Percentiles rank a stretch among this genome's conserved stretches.
Evolutionary conservation across 2,797 vertebrate species (phyloP).

Genomic region (Esox lucius): DNA sequence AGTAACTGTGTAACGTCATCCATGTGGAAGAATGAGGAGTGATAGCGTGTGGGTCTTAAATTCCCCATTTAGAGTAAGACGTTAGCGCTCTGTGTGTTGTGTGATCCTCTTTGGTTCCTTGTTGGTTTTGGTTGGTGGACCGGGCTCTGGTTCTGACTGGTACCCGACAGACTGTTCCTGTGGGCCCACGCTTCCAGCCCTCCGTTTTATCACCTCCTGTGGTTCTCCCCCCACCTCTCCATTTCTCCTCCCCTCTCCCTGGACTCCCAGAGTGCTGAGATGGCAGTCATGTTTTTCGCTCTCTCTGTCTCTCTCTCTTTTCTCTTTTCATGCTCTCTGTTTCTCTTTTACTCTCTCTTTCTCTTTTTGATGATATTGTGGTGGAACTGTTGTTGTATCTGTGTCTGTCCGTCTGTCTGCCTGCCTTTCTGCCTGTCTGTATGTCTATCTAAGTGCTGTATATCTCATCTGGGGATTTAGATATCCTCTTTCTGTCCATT

Average conservation of each 20-base stretch:
- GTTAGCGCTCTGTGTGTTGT: background rate
- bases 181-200: background rate
- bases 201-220: slow-evolving; percentile 6
- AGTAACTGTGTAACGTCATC: too few species aligned
- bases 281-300: background rate
- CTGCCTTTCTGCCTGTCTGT: slow-evolving; percentile 9
- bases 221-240: background rate
- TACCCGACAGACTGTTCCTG: background rate
- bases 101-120: background rate
- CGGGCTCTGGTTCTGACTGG: background rate
- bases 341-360: background rate
- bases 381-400: slow-evolving; percentile 10
- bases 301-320: background rate
- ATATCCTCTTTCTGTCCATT: background rate
- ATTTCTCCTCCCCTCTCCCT: background rate
- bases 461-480: slow-evolving; percentile 2
- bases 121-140: too few species aligned
- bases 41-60: background rate
- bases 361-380: slow-evolving; percentile 16
- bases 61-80: background rate
- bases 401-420: background rate
- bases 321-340: slow-evolving; percentile 6
- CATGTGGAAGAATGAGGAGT: too few species aligned
- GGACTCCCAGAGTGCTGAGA: background rate
- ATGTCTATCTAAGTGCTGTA: slow-evolving; percentile 13